These are phyloP conservation scores for Otolemur garnettii DNA, from an alignment of 2,113 vertebrate genomes.

Conservation along the genomic window DNA sequence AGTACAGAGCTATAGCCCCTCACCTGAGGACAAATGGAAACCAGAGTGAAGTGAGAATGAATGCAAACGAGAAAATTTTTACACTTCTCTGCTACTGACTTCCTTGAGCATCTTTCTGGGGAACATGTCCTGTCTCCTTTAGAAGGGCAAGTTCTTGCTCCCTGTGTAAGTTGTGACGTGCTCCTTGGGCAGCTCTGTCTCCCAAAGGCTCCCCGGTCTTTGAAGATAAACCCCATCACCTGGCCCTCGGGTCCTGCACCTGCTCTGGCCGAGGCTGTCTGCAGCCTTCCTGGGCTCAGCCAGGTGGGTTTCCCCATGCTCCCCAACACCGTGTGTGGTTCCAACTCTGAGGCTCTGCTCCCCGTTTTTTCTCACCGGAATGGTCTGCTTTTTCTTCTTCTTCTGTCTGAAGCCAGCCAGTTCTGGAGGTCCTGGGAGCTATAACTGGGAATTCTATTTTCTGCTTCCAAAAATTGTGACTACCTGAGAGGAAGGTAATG, in stretches of 20 bases:
- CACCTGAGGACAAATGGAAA: background rate
- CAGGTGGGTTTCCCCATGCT: fast-evolving
- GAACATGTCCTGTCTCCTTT: too few species aligned
- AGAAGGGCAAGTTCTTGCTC: background rate
- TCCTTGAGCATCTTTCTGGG: background rate
- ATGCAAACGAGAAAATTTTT: fast-evolving
- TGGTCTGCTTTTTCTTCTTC: fast-evolving
- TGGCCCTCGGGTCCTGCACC: fast-evolving
- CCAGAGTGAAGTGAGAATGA: fast-evolving
- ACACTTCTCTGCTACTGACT: fast-evolving
- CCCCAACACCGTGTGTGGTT: fast-evolving
- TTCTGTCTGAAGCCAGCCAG: fast-evolving
- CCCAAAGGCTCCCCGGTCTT: background rate
- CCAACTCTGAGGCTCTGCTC: fast-evolving
- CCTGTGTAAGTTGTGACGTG: fast-evolving
- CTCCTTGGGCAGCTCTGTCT: background rate
- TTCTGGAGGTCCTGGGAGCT: fast-evolving
- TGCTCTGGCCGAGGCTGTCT: fast-evolving
- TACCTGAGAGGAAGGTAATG: fast-evolving
- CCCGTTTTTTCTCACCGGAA: background rate
- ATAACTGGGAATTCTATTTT: background rate
- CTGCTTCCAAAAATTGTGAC: background rate
- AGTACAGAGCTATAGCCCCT: fast-evolving
- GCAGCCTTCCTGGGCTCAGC: background rate
- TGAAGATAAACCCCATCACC: background rate